These are phyloP conservation scores for Tapera naevia DNA, from an alignment of 2,797 vertebrate genomes.

Conservation along the genomic window DNA sequence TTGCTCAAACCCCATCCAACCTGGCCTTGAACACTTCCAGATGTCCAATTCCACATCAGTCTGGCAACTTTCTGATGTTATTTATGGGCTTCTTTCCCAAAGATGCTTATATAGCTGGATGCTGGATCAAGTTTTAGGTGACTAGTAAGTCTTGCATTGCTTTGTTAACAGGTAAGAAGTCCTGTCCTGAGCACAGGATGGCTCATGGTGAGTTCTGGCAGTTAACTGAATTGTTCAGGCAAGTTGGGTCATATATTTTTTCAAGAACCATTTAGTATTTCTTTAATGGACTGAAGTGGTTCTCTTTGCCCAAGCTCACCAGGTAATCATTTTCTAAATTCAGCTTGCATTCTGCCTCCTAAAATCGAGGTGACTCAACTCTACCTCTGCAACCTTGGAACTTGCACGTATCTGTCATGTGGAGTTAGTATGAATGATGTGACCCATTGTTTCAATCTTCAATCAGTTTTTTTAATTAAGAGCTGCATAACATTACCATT, in stretches of 20 bases:
- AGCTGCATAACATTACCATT: not conserved
- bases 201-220: not conserved
- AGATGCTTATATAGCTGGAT: not conserved
- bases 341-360: not conserved
- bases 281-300: not conserved
- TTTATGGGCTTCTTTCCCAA: not conserved
- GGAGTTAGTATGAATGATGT: not conserved
- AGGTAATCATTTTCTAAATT: not conserved
- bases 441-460: conserved; percentile 29
- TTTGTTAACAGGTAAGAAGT: not conserved
- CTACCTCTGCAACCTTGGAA: not conserved
- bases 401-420: not conserved
- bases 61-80: not conserved
- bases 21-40: too few relatives aligned
- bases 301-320: not conserved
- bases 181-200: not conserved
- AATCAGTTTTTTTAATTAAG: conserved; percentile 51
- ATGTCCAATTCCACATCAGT: not conserved
- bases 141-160: not conserved
- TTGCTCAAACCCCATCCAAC: too few relatives aligned
- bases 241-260: not conserved
- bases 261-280: not conserved
- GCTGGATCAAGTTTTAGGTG: not conserved
- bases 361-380: not conserved
- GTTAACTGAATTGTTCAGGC: not conserved